Evolutionary conservation across 2,797 vertebrate genomes (phyloP).

Genomic region (Lepilemur septentrionalis): DNA sequence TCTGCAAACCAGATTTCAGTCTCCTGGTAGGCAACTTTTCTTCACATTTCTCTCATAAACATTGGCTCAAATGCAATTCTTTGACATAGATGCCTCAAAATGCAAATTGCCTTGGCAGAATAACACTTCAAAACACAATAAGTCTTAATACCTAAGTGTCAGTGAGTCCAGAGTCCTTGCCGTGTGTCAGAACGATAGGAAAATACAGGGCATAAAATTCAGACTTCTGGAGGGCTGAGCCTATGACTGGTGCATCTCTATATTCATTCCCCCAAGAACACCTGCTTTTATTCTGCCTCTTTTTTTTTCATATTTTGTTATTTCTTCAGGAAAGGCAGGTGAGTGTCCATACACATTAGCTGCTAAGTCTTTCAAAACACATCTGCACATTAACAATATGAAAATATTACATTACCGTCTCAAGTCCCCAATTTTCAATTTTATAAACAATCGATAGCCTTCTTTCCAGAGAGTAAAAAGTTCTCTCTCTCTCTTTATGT

Average conservation of each 20-base stretch:
- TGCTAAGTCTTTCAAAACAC: conserved; percentile 3
- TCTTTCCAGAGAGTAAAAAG: background rate
- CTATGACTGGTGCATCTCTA: background rate
- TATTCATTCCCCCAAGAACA: background rate
- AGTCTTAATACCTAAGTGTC: background rate
- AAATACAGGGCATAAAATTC: background rate
- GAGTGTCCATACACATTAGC: background rate
- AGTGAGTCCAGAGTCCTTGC: background rate
- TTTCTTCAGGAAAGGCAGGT: conserved; percentile 10
- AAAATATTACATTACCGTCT: background rate
- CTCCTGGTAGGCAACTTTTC: background rate
- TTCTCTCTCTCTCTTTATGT: background rate
- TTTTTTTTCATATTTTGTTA: background rate
- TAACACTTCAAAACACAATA: background rate
- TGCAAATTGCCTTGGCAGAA: background rate
- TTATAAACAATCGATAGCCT: background rate
- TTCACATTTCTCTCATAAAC: background rate
- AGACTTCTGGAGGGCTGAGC: background rate
- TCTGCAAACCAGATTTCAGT: background rate
- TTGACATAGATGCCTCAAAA: background rate
- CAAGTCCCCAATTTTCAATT: background rate
- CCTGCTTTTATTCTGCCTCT: background rate
- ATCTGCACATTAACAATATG: background rate
- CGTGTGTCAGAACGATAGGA: background rate
- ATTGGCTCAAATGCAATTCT: background rate